Evolutionary conservation across 2,797 vertebrate species (phyloP), one percentile per base, ranked within the genome.

Genomic region (Coregonus suidteri): DNA sequence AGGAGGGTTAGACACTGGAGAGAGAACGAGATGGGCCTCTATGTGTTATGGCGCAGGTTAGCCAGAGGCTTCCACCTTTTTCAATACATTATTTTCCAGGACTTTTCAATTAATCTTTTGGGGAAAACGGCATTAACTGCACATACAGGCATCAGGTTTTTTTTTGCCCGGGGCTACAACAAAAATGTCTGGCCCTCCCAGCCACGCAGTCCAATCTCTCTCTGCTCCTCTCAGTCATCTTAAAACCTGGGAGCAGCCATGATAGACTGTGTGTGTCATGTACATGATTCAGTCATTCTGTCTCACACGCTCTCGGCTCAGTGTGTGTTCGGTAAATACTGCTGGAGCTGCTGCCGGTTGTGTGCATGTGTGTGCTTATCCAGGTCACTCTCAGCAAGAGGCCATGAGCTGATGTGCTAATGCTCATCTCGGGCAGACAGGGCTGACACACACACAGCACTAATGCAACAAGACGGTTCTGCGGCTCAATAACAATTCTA

Each of bases 371-470:
- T 1, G 13, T 69, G 71, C 73, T 85, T 83, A 91, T 83, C 79
- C 81, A 83, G 84, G 83, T 64, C 82, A 79, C 18, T 25, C 81
- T 87, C 83, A 78, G 85, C 11, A 1, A 88, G 86, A 86, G 85
- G 82, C 83, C 84, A 81, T 71, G 41, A 80, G 79, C 81, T 85
- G 84, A 90, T 83, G 81, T 74, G 82, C 54, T 83, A 88, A 91
- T 90, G 85, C 80, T 84, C 88, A 89, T 90, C 89, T 79, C 77
- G 25, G 25, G 79, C 87, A 90, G 89, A 91, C 86, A 77, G 79
- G 75, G 72, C 82, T 81, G 75, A 77, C 81, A 84, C 70, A 76
- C 66, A 75, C 62, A 59, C 73, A 56, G 77, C 77, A 73, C 73
- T 75, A 70, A 77, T 83, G 71, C 71, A 80, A 76, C 69, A 31